A percentile compares a stretch with the other conserved stretches of the same genome.
Evolutionary conservation across 2,888 invertebrate genomes (phyloP).

Genomic region (Aleiodes leptofemur): DNA sequence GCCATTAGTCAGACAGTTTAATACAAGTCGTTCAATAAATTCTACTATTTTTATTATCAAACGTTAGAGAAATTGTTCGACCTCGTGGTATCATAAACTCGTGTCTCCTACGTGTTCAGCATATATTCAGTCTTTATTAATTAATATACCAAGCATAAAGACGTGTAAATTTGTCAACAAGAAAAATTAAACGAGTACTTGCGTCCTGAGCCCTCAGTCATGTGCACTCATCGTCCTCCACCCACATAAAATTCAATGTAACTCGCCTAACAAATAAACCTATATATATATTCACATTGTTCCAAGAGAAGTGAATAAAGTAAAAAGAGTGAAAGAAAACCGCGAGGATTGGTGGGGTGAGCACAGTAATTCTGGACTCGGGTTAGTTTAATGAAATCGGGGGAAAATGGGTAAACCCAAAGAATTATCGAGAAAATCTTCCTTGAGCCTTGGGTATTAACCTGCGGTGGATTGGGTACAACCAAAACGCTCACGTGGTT

Average conservation of each 20-base stretch:
- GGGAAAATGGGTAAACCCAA: conserved; percentile 33
- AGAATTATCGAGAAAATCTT: conserved; percentile 39
- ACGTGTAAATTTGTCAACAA: conserved; percentile 64
- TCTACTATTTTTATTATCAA: not conserved
- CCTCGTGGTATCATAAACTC: no score
- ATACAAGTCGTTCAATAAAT: not conserved
- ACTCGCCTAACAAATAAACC: no score
- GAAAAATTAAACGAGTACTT: conserved; percentile 66
- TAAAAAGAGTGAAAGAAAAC: not conserved
- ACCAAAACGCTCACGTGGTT: conserved; percentile 17
- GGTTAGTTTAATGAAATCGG: conserved; percentile 42
- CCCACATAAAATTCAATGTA: no score
- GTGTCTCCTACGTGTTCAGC: no score
- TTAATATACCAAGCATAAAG: no score
- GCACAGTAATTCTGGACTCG: conserved; percentile 23
- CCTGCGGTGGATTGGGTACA: conserved; percentile 18
- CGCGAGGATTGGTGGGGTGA: conserved; percentile 4
- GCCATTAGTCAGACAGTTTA: conserved; percentile 48
- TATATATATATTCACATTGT: not conserved
- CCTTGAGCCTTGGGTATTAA: conserved; percentile 27
- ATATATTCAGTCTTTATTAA: no score
- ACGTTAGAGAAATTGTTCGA: no score
- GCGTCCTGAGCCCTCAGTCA: not conserved
- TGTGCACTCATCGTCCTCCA: no score
- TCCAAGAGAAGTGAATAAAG: not conserved